Evolutionary conservation across 1,140 invertebrate species (phyloP).

Genomic region (Pseudomyrmex flavicornis): DNA sequence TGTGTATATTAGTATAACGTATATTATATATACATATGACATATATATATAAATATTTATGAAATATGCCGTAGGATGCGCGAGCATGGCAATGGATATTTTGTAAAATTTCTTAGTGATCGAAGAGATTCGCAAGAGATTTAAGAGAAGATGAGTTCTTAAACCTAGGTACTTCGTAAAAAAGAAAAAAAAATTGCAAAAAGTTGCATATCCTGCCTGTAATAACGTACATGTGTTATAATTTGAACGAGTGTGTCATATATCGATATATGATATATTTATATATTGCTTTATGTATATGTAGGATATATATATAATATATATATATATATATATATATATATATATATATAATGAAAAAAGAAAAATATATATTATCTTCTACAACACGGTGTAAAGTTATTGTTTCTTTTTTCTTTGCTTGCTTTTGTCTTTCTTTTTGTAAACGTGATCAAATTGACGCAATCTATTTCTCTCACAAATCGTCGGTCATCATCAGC

Average conservation of each 20-base stretch:
- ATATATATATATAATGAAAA: constrained; percentile 72
- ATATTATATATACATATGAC: constrained; percentile 63
- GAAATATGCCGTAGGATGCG: constrained; percentile 59
- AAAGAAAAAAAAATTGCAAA: constrained; percentile 66
- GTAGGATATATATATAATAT: constrained; percentile 75
- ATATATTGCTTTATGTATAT: constrained; percentile 78
- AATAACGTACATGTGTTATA: constrained; percentile 71
- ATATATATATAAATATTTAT: constrained; percentile 67
- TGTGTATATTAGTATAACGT: constrained; percentile 66
- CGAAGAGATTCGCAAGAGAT: constrained; percentile 62
- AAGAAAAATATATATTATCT: constrained; percentile 76
- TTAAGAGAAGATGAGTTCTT: constrained; percentile 63
- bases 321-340: constrained; percentile 67
- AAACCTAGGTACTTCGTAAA: constrained; percentile 68
- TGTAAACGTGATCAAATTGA: neutral
- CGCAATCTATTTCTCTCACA: constrained; percentile 68
- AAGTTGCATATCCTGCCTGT: constrained; percentile 75
- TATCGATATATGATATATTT: constrained; percentile 77
- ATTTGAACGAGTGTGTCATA: constrained; percentile 77
- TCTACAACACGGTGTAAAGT: constrained; percentile 71
- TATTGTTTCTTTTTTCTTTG: constrained; percentile 33
- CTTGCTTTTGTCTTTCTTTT: constrained; percentile 51
- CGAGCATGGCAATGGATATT: constrained; percentile 70
- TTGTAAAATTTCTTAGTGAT: constrained; percentile 73
- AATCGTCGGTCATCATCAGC: neutral